Evolutionary conservation across 2,888 invertebrate genomes (phyloP).

Genomic region (Spisula subtruncata): DNA sequence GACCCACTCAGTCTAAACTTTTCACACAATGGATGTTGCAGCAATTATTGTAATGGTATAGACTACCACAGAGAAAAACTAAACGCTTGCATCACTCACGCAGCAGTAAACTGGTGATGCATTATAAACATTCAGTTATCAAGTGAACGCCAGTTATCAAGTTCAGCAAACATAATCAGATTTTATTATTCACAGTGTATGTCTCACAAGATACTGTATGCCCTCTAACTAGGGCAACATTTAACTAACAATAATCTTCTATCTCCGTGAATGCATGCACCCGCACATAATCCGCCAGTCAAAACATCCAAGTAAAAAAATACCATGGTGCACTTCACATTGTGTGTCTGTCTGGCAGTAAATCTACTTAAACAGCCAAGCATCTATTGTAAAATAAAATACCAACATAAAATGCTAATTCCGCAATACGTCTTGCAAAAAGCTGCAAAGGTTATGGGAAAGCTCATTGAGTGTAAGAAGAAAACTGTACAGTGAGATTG

Average conservation of each 20-base stretch:
- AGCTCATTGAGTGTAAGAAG: constrained; percentile 49
- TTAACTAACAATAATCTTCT: constrained; percentile 2
- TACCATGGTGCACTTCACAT: constrained; percentile 30
- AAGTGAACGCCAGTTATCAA: neutral
- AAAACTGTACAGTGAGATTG: constrained; percentile 45
- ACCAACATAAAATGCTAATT: constrained; percentile 66
- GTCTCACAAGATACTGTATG: constrained; percentile 4
- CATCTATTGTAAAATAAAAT: constrained; percentile 60
- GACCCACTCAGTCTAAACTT: neutral
- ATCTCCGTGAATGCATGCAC: neutral
- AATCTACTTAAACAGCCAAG: constrained; percentile 41
- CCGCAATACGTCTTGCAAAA: constrained; percentile 41
- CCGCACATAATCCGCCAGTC: constrained; percentile 23
- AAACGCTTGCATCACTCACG: neutral
- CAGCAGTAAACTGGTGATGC: neutral
- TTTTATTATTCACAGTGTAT: neutral
- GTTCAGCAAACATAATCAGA: neutral
- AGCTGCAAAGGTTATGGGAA: constrained; percentile 68
- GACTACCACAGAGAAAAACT: neutral
- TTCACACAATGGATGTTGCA: neutral
- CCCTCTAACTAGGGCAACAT: constrained; percentile 4
- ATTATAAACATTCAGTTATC: neutral
- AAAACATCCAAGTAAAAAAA: constrained; percentile 25
- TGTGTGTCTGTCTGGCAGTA: constrained; percentile 56
- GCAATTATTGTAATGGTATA: neutral